Base-by-base conservation (phyloP, 1,140 invertebrate species). In the Drosophila bocki region DNA sequence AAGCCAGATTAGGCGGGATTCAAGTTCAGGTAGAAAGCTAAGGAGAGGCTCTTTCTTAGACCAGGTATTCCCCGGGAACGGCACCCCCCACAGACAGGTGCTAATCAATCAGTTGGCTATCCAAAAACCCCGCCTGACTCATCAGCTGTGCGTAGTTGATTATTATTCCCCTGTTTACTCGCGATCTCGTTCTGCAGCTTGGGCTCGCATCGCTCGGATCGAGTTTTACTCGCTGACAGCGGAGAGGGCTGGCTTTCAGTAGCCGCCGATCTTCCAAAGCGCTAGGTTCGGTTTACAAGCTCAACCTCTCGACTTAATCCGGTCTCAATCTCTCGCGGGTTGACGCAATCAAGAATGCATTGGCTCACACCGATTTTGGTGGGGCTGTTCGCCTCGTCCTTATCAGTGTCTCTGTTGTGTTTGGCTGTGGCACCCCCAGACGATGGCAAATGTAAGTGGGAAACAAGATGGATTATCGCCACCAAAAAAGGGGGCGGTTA, bases 371-470 rank as follows among this genome's bases (percentile, higher is more conserved):
- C 45, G 29, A 54, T 62, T 41, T 68, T 60, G 53, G 53, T 58
- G 60, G 67, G 48, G 35, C 48, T 70, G 26, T 58, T 65, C 13
- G 69, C 57, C 42, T 47, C 70, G 48, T 48, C 72, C 75, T 78
- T 90, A 90, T 90, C 85, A 82, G 29, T 61, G 32, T 76, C 47
- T 15, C 15, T 78, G 61, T 22, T 63, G 41, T 76, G 50, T 44
- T 39, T 33, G 15, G 75, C 78, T 47, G 22, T 91, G 67, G 64
- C 74, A 22, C 75, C 79, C 19, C 70, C 59, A 32, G 81, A 92
- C 56, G 91, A 92, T 88, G 91, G 91, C 53, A 92, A 92, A 88
- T 81, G 91, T 92, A 92, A 92, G 91, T 91, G 33, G 13, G 1
- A 22, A 22, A 22, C 1, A 22, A 22, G n/a, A 5, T 47, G 15